Percentiles rank a stretch among this genome's conserved stretches.
Conservation (phyloP, 2,113 vertebrate species). For the Thalassarche chlororhynchos region DNA sequence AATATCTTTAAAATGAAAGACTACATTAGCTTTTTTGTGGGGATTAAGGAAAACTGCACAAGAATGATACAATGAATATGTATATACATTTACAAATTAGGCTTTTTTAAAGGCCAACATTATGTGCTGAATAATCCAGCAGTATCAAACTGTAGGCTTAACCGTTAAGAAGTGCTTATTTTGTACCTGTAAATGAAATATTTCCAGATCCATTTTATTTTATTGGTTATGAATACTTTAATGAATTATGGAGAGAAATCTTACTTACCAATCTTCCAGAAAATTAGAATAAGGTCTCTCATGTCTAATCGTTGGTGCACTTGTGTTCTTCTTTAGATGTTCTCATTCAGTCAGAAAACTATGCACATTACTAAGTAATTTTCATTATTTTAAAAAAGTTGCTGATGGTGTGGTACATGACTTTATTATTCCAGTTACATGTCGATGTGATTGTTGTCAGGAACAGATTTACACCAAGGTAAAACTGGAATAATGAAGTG, state of each 20-base stretch:
- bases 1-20: neutral
- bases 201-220: neutral
- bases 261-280: neutral
- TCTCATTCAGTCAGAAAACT: neutral
- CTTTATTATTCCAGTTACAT: neutral
- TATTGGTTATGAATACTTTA: neutral
- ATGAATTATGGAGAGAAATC: neutral
- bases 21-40: fast-evolving
- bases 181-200: neutral
- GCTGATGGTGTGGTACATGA: neutral
- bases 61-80: neutral
- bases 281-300: neutral
- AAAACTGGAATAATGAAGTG: neutral
- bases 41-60: neutral
- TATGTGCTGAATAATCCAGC: neutral
- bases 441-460: neutral
- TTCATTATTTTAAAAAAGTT: neutral
- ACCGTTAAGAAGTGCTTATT: neutral
- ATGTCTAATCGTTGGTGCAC: neutral
- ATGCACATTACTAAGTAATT: neutral
- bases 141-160: neutral
- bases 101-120: neutral
- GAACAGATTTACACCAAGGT: neutral
- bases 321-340: neutral
- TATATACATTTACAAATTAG: neutral